Conservation (phyloP, 2,888 invertebrate species). For the Mactromeris polynyma region DNA sequence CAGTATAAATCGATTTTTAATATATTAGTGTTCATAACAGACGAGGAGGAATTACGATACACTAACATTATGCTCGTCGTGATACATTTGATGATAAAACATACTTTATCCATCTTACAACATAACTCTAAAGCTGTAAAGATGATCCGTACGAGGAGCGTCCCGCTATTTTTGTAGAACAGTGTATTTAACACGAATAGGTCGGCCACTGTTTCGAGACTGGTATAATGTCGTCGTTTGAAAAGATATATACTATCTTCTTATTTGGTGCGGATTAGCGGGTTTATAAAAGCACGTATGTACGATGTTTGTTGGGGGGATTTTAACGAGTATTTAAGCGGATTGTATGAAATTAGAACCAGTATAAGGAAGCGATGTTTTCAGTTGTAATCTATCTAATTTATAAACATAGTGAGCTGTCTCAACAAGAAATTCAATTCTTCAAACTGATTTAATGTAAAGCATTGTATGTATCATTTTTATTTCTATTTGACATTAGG, state of each 20-base stretch:
- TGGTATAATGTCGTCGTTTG: neutral
- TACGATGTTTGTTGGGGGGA: neutral
- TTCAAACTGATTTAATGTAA: neutral
- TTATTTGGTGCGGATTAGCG: neutral
- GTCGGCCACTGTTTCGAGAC: neutral
- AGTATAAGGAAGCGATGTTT: conserved; percentile 5
- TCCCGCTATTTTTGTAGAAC: neutral
- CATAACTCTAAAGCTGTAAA: neutral
- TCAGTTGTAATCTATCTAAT: conserved; percentile 25
- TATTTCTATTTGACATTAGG: neutral
- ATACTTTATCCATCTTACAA: too few species aligned
- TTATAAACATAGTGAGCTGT: conserved; percentile 28
- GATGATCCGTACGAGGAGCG: neutral
- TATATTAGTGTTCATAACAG: too few species aligned
- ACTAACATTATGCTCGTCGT: too few species aligned
- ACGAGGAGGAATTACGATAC: too few species aligned
- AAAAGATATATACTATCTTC: conserved; percentile 3
- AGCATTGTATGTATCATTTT: neutral
- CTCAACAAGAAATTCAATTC: conserved; percentile 11
- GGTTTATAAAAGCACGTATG: neutral
- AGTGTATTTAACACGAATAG: neutral
- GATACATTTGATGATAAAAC: too few species aligned
- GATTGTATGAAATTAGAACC: conserved; percentile 14
- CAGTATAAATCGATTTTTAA: too few species aligned
- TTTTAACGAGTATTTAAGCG: conserved; percentile 31